phyloP scores from a whole-genome alignment of 2,888 invertebrate genomes.

The Orchesella flavescens region DNA sequence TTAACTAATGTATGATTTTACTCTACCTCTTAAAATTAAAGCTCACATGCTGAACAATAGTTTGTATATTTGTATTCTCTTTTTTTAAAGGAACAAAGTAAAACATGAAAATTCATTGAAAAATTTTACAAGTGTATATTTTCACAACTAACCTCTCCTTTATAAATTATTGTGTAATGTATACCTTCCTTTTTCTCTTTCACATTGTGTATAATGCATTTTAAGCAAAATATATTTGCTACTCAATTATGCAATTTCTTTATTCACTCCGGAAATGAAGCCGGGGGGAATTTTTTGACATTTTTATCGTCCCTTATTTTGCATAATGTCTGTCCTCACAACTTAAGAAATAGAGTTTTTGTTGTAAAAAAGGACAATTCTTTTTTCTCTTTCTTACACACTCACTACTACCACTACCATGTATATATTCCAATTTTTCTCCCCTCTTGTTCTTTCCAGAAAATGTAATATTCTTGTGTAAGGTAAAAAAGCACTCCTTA shows the following conservation, averaged over 20 bases:
- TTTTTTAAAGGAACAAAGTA: too few species aligned
- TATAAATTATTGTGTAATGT: too few species aligned
- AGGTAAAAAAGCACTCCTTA: conserved; percentile 3
- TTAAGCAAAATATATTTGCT: conserved; percentile 56
- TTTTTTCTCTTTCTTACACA: conserved; percentile 18
- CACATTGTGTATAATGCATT: conserved; percentile 32
- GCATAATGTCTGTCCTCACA: conserved; percentile 68
- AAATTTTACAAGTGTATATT: too few species aligned
- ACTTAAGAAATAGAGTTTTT: background rate
- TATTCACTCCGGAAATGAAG: conserved; percentile 68
- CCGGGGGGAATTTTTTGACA: conserved; percentile 70
- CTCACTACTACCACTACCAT: background rate
- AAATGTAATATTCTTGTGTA: conserved; percentile 21
- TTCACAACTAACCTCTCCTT: too few species aligned
- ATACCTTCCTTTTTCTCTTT: background rate
- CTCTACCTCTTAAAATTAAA: too few species aligned
- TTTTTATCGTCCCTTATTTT: conserved; percentile 70
- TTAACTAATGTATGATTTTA: too few species aligned
- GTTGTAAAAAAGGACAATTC: conserved; percentile 15
- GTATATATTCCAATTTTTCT: conserved; percentile 32
- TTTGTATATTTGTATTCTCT: too few species aligned
- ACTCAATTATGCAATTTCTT: conserved; percentile 70
- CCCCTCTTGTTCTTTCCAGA: conserved; percentile 14
- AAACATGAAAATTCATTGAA: too few species aligned
- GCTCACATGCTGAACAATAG: too few species aligned